Base-by-base conservation (phyloP, 2,113 vertebrate genomes). In the Leptobrachium leishanense region DNA sequence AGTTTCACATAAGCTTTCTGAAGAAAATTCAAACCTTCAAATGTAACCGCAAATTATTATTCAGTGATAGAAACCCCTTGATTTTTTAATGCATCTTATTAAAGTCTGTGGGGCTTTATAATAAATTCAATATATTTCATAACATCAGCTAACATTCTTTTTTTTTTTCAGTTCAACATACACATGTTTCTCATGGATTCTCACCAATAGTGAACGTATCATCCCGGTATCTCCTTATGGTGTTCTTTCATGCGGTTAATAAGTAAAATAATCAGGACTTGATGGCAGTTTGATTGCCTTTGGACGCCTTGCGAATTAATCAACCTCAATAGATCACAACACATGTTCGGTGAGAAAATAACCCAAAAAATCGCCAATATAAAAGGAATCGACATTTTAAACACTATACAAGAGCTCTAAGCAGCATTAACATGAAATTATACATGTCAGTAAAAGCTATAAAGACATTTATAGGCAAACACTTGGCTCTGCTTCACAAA, bases 161-260 rank as follows among this genome's bases (percentile, higher is more conserved):
- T 55, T 75, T 75, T 64, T 46, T 74, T 74, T 59, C 43, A 50
- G 50, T 75, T 50, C 40, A 66, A 75, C 20, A 43, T 59, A 75
- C 10, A 42, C 9, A 65, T 5, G 44, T 75, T 13, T 65, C 43
- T 50, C 20, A 65, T 39, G 13, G 20, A 40, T 43, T 75, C 20
- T 75, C 11, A 43, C 13, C 59, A 20, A 53, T 66, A 43, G 57
- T n/a, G 44, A 42, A 64, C 64, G 44, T 75, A 75, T 50, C 62
- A 57, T 57, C 43, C 83, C 53, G 77, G 43, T 83, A 65, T 81
- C 66, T 72, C 82, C 86, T 84, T 85, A 82, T 87, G 78, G 80
- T 83, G 82, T 20, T 84, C 59, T 2, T 85, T 83, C 88, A 83
- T 84, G 82, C 75, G 79, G 73, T 82, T 85, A 87, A 86, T 79